Evolutionary conservation across 2,797 vertebrate genomes (phyloP), one percentile per base, ranked within the genome.

Genomic region (Leontopithecus rosalia): DNA sequence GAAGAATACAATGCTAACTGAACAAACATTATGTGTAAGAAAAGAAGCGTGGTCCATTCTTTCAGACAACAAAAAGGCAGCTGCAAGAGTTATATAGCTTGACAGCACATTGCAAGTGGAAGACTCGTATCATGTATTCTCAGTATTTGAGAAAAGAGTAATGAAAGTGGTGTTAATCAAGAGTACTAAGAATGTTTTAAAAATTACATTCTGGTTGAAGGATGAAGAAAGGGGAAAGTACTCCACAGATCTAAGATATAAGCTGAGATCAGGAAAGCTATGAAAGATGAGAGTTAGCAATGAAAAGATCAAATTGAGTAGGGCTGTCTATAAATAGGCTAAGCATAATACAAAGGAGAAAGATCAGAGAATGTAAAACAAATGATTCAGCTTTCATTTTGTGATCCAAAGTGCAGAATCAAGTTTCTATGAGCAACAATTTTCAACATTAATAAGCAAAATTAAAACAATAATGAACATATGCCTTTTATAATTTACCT

Each of bases 401-500:
- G 64, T 57, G 64, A 80, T 10, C 12, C 43, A 1, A 72, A 82
- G 76, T 52, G 57, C 85, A 72, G 50, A 86, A n/a, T 33, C 64
- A 81, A 73, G 36, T 30, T 57, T 80, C 46, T 13, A 61, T 1
- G 26, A 83, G 26, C 39, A 81, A 19, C 3, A 46, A 41, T 50
- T n/a, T 50, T 57, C 30, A 91, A 73, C 26, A 15, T 41, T 58
- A 83, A 13, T 17, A 85, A 58, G 20, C 30, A 86, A 84, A 77
- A 81, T 19, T 33, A 90, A 64, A 80, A 64, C 26, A 39, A 4
- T 33, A n/a, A 73, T 19, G 41, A 90, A 67, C 5, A 26, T 30
- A 36, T 5, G 28, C 39, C 77, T 46, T 30, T 17, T 10, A 20
- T 1, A 64, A 43, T 30, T 57, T 79, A 97, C 99, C 99, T 99